A percentile compares a stretch with the other conserved stretches of the same genome.
These are phyloP conservation scores for Leucoraja ocellata DNA, from an alignment of 2,797 vertebrate species.

Conservation along the genomic window DNA sequence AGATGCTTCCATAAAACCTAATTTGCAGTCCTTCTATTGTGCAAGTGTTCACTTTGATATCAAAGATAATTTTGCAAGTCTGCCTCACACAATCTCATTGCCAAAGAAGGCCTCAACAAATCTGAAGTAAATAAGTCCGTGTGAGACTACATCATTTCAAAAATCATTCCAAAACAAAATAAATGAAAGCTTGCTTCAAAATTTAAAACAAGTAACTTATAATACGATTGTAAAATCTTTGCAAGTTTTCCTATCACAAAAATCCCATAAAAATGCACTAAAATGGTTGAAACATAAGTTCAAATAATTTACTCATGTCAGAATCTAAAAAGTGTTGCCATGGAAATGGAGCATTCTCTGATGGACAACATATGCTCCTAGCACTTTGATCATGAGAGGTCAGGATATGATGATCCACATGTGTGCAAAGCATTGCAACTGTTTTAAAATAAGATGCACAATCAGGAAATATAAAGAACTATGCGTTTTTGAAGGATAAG, in stretches of 20 bases:
- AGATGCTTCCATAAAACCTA: neutral
- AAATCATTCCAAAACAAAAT: neutral
- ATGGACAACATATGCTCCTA: conserved; percentile 12
- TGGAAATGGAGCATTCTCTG: neutral
- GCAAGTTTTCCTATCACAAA: neutral
- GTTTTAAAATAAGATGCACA: conserved; percentile 7
- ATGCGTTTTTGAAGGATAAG: neutral
- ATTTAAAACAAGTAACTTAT: neutral
- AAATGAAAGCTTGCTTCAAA: neutral
- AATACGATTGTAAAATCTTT: neutral
- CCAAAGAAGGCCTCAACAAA: neutral
- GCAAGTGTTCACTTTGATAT: neutral
- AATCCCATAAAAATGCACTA: neutral
- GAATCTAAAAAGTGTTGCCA: conserved; percentile 10
- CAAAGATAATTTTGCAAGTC: neutral
- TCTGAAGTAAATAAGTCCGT: neutral
- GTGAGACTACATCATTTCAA: neutral
- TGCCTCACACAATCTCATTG: neutral
- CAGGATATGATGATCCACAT: neutral
- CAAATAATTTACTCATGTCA: conserved; percentile 9
- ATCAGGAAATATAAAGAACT: neutral
- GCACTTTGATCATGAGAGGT: neutral
- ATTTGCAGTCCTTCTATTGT: neutral
- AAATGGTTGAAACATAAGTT: conserved; percentile 2
- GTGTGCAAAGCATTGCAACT: neutral